phyloP scores from a whole-genome alignment of 2,113 vertebrate species.

The Dolichallabes microphthalmus region DNA sequence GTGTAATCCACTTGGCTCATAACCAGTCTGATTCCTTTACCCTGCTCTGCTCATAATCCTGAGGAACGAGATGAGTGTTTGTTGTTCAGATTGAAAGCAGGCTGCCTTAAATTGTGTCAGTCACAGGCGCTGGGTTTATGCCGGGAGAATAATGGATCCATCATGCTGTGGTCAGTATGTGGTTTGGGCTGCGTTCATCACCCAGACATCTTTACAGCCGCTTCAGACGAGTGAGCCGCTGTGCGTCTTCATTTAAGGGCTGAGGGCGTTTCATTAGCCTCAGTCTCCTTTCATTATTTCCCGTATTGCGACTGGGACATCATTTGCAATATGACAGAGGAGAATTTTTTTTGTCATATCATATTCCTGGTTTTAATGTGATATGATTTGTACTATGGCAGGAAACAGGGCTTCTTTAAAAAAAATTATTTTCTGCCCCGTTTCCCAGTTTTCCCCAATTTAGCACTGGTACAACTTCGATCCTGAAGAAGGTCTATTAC shows the following conservation, averaged over 20 bases:
- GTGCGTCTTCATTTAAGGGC: conserved; percentile 42
- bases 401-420: background rate
- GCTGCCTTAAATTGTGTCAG: conserved; percentile 5
- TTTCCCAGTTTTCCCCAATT: background rate
- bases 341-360: background rate
- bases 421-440: background rate
- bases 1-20: background rate
- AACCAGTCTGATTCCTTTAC: background rate
- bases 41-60: background rate
- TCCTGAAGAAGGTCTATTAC: background rate
- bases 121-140: conserved; percentile 44
- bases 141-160: conserved; percentile 48
- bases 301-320: background rate
- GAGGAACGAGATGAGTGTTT: background rate
- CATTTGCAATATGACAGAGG: conserved; percentile 8
- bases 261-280: conserved; percentile 40
- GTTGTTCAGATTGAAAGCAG: conserved; percentile 41
- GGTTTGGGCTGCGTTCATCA: conserved; percentile 53
- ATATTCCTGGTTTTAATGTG: background rate
- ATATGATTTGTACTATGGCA: conserved; percentile 7
- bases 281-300: conserved; percentile 27
- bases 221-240: conserved; percentile 37
- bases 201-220: conserved; percentile 51
- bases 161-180: conserved; percentile 40
- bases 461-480: background rate